A percentile compares a stretch with the other conserved stretches of the same genome.
phyloP scores from a whole-genome alignment of 2,113 vertebrate species.

The Tupaia chinensis region DNA sequence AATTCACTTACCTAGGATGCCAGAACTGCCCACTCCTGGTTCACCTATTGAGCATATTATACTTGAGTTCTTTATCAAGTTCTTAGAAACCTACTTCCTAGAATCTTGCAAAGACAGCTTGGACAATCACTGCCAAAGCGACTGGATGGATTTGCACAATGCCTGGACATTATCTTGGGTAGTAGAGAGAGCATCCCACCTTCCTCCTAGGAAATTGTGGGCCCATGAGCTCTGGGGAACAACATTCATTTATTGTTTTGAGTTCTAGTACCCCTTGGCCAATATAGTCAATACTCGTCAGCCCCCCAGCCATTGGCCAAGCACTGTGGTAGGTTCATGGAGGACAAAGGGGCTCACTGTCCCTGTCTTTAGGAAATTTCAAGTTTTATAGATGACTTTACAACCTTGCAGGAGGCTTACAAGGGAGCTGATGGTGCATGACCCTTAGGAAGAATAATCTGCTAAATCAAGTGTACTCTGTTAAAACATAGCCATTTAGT shows the following conservation, averaged over 20 bases:
- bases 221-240: neutral
- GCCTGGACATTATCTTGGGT: neutral
- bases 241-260: neutral
- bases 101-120: neutral
- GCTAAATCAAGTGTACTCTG: neutral
- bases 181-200: too few relatives aligned
- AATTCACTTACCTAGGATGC: neutral
- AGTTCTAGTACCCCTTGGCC: neutral
- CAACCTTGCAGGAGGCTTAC: neutral
- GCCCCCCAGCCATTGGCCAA: neutral
- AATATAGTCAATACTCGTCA: neutral
- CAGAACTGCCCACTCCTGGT: neutral
- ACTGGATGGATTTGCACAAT: neutral
- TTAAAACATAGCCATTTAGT: slow-evolving; percentile 35
- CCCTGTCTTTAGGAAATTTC: neutral
- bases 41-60: neutral
- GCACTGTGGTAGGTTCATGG: neutral
- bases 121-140: neutral
- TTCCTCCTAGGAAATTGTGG: neutral
- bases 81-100: neutral
- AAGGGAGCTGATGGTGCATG: neutral
- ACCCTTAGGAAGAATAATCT: neutral
- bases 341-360: neutral
- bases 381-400: neutral
- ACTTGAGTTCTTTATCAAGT: neutral